Evolutionary conservation across 1,140 invertebrate species (phyloP).

Genomic region (Pomacea maculata): DNA sequence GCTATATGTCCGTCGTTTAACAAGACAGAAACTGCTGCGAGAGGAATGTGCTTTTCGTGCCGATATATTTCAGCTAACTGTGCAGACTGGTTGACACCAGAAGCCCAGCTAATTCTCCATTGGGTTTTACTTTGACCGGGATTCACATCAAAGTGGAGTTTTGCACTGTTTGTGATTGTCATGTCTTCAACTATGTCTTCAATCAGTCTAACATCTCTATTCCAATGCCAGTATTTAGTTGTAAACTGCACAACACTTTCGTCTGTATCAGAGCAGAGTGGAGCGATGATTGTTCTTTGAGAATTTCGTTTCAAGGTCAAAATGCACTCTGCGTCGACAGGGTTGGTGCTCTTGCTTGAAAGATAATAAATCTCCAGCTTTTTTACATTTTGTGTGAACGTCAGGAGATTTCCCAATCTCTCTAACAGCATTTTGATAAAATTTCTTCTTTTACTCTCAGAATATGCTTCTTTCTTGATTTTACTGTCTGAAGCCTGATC

Average conservation of each 20-base stretch:
- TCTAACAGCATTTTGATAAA: constrained; percentile 50
- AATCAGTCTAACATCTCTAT: neutral
- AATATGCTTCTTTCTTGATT: constrained; percentile 48
- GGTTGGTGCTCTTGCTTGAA: constrained; percentile 10
- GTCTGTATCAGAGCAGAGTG: neutral
- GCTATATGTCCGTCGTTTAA: neutral
- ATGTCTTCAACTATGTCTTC: constrained; percentile 8
- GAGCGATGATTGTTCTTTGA: neutral
- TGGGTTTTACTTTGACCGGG: neutral
- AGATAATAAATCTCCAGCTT: constrained; percentile 53
- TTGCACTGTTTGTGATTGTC: neutral
- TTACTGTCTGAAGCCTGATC: constrained; percentile 50
- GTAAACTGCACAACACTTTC: neutral
- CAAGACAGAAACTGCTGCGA: constrained; percentile 35
- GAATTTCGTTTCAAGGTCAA: constrained; percentile 22
- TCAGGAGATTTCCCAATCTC: constrained; percentile 46
- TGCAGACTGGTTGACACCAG: constrained; percentile 27
- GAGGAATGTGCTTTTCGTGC: constrained; percentile 28
- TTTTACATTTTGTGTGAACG: constrained; percentile 60
- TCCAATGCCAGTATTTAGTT: neutral
- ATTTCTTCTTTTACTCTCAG: constrained; percentile 42
- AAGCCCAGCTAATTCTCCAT: constrained; percentile 41
- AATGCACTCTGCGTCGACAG: constrained; percentile 14
- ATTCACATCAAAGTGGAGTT: constrained; percentile 1
- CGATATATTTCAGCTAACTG: neutral